Conservation (phyloP, 2,113 vertebrate species). For the Eulemur rufifrons region DNA sequence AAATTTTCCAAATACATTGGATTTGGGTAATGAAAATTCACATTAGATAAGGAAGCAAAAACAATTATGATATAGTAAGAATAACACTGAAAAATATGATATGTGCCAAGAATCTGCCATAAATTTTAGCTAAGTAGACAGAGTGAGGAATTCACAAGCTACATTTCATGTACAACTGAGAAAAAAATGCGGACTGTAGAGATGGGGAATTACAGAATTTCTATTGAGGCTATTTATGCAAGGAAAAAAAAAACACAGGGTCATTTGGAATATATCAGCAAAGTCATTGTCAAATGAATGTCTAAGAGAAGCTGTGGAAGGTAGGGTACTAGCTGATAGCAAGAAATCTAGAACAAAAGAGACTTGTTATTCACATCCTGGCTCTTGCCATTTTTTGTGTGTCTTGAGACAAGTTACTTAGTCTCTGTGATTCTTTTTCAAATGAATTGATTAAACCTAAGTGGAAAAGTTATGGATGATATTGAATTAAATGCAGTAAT, state of each 20-base stretch:
- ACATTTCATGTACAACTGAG: background rate
- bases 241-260: background rate
- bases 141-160: background rate
- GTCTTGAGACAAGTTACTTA: background rate
- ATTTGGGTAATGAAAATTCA: background rate
- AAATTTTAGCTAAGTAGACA: background rate
- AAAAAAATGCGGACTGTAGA: background rate
- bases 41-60: background rate
- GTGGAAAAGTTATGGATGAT: background rate
- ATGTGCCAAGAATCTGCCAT: background rate
- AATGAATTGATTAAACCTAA: background rate
- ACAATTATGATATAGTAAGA: background rate
- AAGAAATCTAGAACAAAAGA: background rate
- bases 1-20: background rate
- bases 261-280: background rate
- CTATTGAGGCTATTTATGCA: background rate
- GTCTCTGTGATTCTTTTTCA: background rate
- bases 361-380: background rate
- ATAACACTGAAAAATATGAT: background rate
- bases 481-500: background rate
- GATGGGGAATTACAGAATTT: background rate
- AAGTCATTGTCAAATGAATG: background rate
- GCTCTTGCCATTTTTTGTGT: background rate
- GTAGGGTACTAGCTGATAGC: rapidly evolving
- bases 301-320: background rate